phyloP scores from a whole-genome alignment of 2,113 vertebrate genomes.

The Chaetodon auriga region DNA sequence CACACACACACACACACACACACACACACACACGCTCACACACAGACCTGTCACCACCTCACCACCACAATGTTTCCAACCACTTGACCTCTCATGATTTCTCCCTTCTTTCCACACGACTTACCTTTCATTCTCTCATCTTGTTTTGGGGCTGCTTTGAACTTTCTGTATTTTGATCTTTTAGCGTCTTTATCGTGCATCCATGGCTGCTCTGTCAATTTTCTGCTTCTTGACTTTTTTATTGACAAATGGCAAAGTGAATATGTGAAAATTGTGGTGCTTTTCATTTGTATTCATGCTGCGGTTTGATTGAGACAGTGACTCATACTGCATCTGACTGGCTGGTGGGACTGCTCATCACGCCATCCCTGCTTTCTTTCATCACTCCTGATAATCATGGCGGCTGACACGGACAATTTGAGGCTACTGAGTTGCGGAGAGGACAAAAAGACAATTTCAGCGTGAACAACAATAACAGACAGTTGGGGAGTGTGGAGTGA shows the following conservation, averaged over 20 bases:
- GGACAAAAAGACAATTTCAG: not conserved
- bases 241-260: not conserved
- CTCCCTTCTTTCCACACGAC: conserved; percentile 9
- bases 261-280: not conserved
- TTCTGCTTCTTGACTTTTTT: not conserved
- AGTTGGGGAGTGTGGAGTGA: not conserved
- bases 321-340: conserved; percentile 10
- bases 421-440: conserved; percentile 19
- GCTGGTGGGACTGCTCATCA: not conserved
- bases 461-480: conserved; percentile 3
- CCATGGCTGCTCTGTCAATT: not conserved
- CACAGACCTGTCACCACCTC: conserved; percentile 45
- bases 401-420: conserved; percentile 22
- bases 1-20: conserved; percentile 5
- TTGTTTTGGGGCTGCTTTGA: not conserved
- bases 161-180: not conserved
- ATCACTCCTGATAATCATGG: conserved; percentile 22
- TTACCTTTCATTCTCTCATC: not conserved
- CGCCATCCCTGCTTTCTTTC: conserved; percentile 8
- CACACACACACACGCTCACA: conserved; percentile 14
- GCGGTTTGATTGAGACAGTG: not conserved
- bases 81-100: conserved; percentile 14
- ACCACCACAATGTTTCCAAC: conserved; percentile 28
- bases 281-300: not conserved
- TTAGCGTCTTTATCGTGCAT: not conserved